Conservation (phyloP, 2,797 vertebrate genomes). For the Sus cebifrons region DNA sequence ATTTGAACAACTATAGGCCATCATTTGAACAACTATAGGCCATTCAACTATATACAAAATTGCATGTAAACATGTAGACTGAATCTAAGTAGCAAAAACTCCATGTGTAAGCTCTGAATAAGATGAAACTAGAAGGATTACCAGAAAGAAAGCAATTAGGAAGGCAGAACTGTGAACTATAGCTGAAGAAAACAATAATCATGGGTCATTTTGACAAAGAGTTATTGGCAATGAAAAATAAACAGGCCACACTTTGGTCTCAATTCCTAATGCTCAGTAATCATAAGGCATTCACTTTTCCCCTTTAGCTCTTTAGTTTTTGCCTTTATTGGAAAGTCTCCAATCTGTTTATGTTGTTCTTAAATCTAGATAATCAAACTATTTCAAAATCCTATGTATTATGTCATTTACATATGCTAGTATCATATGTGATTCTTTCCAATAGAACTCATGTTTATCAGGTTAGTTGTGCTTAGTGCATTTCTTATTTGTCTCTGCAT, state of each 20-base stretch:
- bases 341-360: not conserved
- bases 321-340: not conserved
- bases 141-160: not conserved
- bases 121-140: slow-evolving; percentile 40
- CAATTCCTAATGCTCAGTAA: not conserved
- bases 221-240: not conserved
- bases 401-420: not conserved
- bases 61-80: not conserved
- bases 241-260: not conserved
- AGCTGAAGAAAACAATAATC: slow-evolving; percentile 6
- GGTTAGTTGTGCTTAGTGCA: not conserved
- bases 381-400: not conserved
- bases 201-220: slow-evolving; percentile 9
- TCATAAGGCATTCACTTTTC: not conserved
- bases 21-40: not conserved
- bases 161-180: not conserved
- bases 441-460: not conserved
- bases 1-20: not conserved
- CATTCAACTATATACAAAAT: not conserved
- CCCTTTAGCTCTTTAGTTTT: not conserved
- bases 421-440: not conserved
- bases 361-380: not conserved
- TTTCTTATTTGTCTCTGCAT: not conserved
- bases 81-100: not conserved
- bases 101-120: not conserved